phyloP scores from a whole-genome alignment of 2,113 vertebrate genomes.

The Grammomys dolichurus region DNA sequence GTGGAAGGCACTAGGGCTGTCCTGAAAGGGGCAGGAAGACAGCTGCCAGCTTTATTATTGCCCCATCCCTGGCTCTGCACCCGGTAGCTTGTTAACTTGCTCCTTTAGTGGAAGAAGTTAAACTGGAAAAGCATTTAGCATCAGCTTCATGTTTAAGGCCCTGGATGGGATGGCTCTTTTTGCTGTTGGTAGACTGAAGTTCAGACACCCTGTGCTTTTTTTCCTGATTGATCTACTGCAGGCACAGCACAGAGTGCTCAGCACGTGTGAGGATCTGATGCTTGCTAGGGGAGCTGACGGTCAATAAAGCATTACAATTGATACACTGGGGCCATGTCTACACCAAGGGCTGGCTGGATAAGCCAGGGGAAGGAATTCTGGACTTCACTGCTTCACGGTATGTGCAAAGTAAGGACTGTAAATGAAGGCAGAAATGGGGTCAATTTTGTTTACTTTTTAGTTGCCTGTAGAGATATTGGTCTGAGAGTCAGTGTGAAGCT shows the following conservation, averaged over 20 bases:
- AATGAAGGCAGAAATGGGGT: conserved; percentile 46
- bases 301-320: background rate
- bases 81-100: conserved; percentile 1
- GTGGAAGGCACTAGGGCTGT: background rate
- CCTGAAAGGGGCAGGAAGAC: background rate
- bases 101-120: background rate
- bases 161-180: background rate
- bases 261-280: background rate
- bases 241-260: background rate
- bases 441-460: conserved; percentile 63
- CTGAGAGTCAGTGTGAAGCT: conserved; percentile 61
- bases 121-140: conserved; percentile 1
- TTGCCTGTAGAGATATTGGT: conserved; percentile 49
- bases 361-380: background rate
- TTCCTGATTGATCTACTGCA: background rate
- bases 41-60: background rate
- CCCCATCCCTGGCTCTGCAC: background rate
- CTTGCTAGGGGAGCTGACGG: background rate
- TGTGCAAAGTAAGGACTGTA: background rate
- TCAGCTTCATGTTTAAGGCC: background rate
- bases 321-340: background rate
- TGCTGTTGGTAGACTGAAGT: background rate
- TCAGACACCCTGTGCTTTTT: background rate
- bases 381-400: background rate
- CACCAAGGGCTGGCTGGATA: no score